Percentiles rank a stretch among this genome's conserved stretches.
Evolutionary conservation across 2,888 invertebrate genomes (phyloP).

Genomic region (Salpingus planirostris): DNA sequence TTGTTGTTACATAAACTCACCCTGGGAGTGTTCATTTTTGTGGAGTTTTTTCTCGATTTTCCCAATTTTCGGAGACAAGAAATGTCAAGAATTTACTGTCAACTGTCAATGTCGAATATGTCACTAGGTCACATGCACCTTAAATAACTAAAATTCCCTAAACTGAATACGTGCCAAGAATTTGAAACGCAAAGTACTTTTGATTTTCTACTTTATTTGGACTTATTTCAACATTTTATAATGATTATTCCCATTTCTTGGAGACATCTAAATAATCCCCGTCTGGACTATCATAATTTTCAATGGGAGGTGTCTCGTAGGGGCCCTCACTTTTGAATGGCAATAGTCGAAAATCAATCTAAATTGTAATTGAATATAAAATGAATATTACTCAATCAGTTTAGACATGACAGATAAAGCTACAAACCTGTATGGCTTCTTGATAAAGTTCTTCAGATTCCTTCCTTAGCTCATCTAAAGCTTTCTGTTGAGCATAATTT

Average conservation of each 20-base stretch:
- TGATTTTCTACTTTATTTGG: too few species aligned
- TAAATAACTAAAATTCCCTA: too few species aligned
- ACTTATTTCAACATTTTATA: too few species aligned
- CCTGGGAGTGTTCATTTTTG: slow-evolving; percentile 1
- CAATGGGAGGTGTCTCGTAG: slow-evolving; percentile 72
- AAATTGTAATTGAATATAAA: slow-evolving; percentile 26
- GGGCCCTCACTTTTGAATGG: slow-evolving; percentile 67
- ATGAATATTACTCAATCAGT: slow-evolving; percentile 1
- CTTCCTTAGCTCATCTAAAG: slow-evolving; percentile 67
- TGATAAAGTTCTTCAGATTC: slow-evolving; percentile 83
- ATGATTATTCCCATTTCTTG: slow-evolving; percentile 62
- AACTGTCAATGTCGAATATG: too few species aligned
- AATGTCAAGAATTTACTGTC: too few species aligned
- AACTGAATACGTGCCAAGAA: too few species aligned
- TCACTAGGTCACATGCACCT: too few species aligned
- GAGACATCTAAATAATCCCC: slow-evolving; percentile 82
- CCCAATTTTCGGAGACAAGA: too few species aligned
- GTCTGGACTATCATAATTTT: slow-evolving; percentile 73
- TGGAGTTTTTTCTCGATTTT: too few species aligned
- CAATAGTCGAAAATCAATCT: slow-evolving; percentile 63
- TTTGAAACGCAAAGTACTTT: too few species aligned
- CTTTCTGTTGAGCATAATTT: slow-evolving; percentile 61
- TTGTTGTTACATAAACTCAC: slow-evolving; percentile 1
- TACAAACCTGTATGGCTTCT: slow-evolving; percentile 67
- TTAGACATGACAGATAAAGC: not conserved